Evolutionary conservation across 2,113 vertebrate genomes (phyloP).

Genomic region (Vulpes vulpes): DNA sequence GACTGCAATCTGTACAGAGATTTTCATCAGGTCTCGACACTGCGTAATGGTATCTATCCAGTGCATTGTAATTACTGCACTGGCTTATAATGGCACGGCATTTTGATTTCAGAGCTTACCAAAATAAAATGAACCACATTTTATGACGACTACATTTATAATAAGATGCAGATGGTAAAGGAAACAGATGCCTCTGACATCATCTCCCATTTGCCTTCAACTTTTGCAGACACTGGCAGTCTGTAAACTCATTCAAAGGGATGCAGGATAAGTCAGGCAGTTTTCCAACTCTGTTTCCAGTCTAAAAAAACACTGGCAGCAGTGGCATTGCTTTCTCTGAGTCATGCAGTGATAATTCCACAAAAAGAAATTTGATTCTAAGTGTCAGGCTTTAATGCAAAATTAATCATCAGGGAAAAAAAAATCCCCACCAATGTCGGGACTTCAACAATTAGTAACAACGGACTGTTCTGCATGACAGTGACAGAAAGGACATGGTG

Average conservation of each 20-base stretch:
- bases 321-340: conserved; percentile 3
- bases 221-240: conserved; percentile 83
- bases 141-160: conserved; percentile 78
- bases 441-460: conserved; percentile 20
- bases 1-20: conserved; percentile 55
- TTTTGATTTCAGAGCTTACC: conserved; percentile 72
- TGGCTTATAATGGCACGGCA: conserved; percentile 60
- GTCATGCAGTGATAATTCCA: conserved; percentile 8
- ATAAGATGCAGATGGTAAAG: conserved; percentile 82
- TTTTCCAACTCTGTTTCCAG: conserved; percentile 52
- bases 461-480: background rate
- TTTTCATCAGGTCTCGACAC: conserved; percentile 71
- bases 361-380: conserved; percentile 62
- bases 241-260: conserved; percentile 79
- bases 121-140: conserved; percentile 75
- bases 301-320: conserved; percentile 28
- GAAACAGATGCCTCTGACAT: conserved; percentile 83
- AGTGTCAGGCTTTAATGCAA: conserved; percentile 47
- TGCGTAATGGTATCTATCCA: conserved; percentile 70
- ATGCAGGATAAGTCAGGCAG: conserved; percentile 70
- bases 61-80: conserved; percentile 74
- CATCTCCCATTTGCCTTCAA: conserved; percentile 81
- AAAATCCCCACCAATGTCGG: background rate
- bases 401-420: background rate
- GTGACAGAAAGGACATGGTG: background rate